Evolutionary conservation across 2,797 vertebrate genomes (phyloP).

Genomic region (Pelobates cultripes): DNA sequence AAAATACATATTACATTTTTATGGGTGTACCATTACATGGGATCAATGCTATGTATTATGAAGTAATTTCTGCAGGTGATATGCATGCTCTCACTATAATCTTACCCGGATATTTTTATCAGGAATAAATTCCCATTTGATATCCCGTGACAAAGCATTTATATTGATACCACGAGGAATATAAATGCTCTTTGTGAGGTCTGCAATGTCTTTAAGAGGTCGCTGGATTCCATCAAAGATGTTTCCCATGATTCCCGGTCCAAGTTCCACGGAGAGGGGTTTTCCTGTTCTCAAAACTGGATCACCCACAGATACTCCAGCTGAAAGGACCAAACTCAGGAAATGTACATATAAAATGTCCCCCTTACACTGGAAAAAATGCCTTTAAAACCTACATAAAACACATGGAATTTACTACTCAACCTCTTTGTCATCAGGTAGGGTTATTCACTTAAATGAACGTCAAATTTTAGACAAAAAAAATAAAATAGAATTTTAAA

Average conservation of each 20-base stretch:
- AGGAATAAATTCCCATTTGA: constrained; percentile 64
- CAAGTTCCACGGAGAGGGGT: constrained; percentile 68
- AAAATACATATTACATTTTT: too few species aligned
- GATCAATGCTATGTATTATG: too few species aligned
- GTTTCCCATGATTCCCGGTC: constrained; percentile 67
- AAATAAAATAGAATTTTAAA: too few species aligned
- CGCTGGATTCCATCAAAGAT: constrained; percentile 71
- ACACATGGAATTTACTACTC: too few species aligned
- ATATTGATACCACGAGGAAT: constrained; percentile 66
- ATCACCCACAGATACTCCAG: constrained; percentile 67
- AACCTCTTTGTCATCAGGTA: too few species aligned
- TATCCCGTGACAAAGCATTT: constrained; percentile 55
- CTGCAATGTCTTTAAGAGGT: constrained; percentile 65
- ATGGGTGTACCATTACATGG: too few species aligned
- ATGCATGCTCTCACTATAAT: too few species aligned
- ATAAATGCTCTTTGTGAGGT: constrained; percentile 65
- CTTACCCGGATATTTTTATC: constrained; percentile 59
- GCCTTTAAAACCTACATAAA: too few species aligned
- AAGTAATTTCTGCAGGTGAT: too few species aligned
- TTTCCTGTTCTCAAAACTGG: constrained; percentile 66
- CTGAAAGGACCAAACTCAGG: constrained; percentile 55
- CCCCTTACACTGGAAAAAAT: too few species aligned
- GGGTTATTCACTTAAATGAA: too few species aligned
- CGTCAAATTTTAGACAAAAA: too few species aligned
- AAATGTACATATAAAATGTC: constrained; percentile 9